Evolutionary conservation across 2,888 invertebrate species (phyloP), one percentile per base, ranked within the genome.

Genomic region (Caenorhabditis becei): DNA sequence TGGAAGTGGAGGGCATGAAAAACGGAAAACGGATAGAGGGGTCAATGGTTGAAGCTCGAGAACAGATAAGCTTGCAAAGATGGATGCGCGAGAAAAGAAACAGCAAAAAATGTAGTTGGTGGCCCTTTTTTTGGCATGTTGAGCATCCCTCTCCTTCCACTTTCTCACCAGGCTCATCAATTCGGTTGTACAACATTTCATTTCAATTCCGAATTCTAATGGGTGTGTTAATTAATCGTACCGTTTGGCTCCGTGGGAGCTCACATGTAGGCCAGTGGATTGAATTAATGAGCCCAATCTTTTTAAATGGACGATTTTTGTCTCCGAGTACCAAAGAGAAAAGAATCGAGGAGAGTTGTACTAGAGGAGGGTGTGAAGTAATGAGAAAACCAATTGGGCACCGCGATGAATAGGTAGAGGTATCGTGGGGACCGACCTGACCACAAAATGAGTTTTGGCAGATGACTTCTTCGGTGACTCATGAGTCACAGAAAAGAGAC

Each of bases 361-460:
- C 54, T 61, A 62, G 62, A 54, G 35, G 63, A 63, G 65, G 51
- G 74, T 65, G 74, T 59, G 74, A 65, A 74, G 75, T 75, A 75
- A 75, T 75, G 75, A 75, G 66, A 75, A 75, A 75, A 75, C 75
- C 66, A 75, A 75, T 75, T 66, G 66, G 75, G 54, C 59, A 53
- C 61, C 63, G 24, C 47, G 41, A 66, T 75, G 75, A 75, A 75
- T 66, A 66, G 66, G 66, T 75, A 66, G 56, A 54, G 54, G 56
- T 18, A 26, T 26, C 24, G 7, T 14, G 8, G 41, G 3, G 47
- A 14, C 2, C 28, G 59, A 63, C 74, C 53, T n/a, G 61, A 75
- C 75, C 75, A 54, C 75, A 75, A 75, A 53, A 75, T 75, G 75
- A 75, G 75, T 75, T 75, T 75, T 75, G 66, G 75, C 75, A 75